Base-by-base conservation (phyloP, 1,140 invertebrate genomes). In the Limonius californicus region DNA sequence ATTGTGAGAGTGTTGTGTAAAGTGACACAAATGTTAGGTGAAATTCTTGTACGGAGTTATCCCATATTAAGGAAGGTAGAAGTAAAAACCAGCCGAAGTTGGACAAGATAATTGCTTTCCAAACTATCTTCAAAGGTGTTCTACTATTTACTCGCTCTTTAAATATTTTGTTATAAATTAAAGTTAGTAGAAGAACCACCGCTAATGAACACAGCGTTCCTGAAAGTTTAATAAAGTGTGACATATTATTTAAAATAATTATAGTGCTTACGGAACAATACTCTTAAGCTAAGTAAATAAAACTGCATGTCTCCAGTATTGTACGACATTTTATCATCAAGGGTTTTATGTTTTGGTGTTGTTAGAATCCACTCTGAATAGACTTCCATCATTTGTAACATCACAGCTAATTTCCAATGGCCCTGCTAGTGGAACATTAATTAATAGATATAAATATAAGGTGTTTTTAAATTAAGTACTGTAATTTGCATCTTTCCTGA, bases 341-440 rank as follows among this genome's bases (percentile, higher is more conserved):
- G 66, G 12, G 9, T 45, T 11, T 18, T 39, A 23, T n/a, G 27
- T 20, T 21, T 23, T 18, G 59, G 59, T 14, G 32, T 6, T 12
- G n/a, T 39, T 47, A 69, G 57, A 15, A 67, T 65, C 78, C 82
- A 85, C 8, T 83, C 74, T 0, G 80, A 80, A 74, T 84, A 85
- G 1, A 84, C 82, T 70, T 86, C 84, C 63, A 86, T 66, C 54
- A 85, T 74, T 27, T 82, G 73, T 9, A 86, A 69, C 7, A 85
- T 78, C 15, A 85, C 76, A 0, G 82, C 77, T 19, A 86, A 70
- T 69, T 86, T 86, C 84, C 83, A 86, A 72, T 81, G 84, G 45
- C 82, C 70, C 84, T 86, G 74, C n/a, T n/a, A n/a, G n/a, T n/a
- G n/a, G n/a, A n/a, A n/a, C n/a, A n/a, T n/a, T n/a, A n/a, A n/a